Evolutionary conservation across 2,888 invertebrate genomes (phyloP), one percentile per base, ranked within the genome.

Genomic region (Cephonodes hylas): DNA sequence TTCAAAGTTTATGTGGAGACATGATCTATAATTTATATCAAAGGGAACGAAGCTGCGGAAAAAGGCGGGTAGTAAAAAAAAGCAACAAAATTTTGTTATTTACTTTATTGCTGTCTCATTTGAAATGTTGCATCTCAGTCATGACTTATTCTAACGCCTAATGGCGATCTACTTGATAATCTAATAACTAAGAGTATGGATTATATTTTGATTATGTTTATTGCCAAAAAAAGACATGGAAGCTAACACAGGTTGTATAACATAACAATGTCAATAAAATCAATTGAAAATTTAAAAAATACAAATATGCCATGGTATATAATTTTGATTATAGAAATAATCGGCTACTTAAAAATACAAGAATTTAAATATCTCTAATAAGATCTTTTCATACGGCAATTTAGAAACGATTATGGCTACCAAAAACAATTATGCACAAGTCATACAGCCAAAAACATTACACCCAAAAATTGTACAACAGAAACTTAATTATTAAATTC

Each of bases 51-150:
- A n/a, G n/a, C n/a, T n/a, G n/a, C n/a, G n/a, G n/a, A n/a, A n/a
- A n/a, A n/a, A n/a, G n/a, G n/a, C n/a, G n/a, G n/a, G n/a, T n/a
- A n/a, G n/a, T n/a, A n/a, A 53, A 53, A 31, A 53, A 53, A 53
- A 53, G 27, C 27, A n/a, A n/a, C 3, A 3, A 18, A 8, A 31
- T 10, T 27, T 8, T 18, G 27, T 31, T 18, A 15, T 27, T 53
- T 18, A 18, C 31, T 53, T 53, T 53, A 53, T 53, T 53, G 27
- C 31, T 15, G 53, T 31, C 53, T 53, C 31, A 53, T 53, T 53
- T 53, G 31, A 53, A 53, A 53, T 53, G 53, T 53, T 53, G 31
- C 53, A 53, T 53, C 53, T 31, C 31, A 53, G 53, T 53, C 31
- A n/a, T 3, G 53, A 53, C 53, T 31, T 53, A 53, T 18, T 18